These are phyloP conservation scores for Thalpophila matura DNA, from an alignment of 2,888 invertebrate species.

Conservation along the genomic window DNA sequence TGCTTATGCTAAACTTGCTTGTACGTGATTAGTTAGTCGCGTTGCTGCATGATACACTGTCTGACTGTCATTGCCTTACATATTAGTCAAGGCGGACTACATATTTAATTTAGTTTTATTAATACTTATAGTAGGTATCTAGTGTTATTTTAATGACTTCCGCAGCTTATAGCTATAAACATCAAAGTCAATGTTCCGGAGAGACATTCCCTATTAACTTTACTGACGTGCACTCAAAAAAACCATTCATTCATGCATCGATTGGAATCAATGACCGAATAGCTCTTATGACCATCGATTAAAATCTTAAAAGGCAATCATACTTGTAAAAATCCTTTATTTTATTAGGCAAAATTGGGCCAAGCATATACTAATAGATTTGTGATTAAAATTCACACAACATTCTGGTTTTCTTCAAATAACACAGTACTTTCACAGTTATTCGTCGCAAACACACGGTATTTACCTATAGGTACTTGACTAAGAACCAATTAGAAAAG, in stretches of 20 bases:
- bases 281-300: slow-evolving; percentile 5
- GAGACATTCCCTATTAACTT: slow-evolving; percentile 18
- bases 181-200: slow-evolving; percentile 40
- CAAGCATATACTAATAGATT: background rate
- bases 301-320: slow-evolving; percentile 1
- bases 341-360: slow-evolving; percentile 1
- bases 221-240: slow-evolving; percentile 4
- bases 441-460: slow-evolving; percentile 10
- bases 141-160: slow-evolving; percentile 50
- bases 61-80: slow-evolving; percentile 32
- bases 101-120: slow-evolving; percentile 39
- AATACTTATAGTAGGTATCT: slow-evolving; percentile 20
- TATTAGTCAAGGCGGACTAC: slow-evolving; percentile 54
- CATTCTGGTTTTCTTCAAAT: background rate
- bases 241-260: background rate
- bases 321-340: background rate
- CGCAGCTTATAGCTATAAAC: slow-evolving; percentile 34
- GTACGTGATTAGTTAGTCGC: slow-evolving; percentile 11
- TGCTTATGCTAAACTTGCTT: too few relatives aligned
- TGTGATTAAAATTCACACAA: background rate
- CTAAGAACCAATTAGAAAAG: slow-evolving; percentile 24
- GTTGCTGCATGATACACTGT: slow-evolving; percentile 11
- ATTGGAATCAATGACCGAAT: slow-evolving; percentile 18
- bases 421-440: slow-evolving; percentile 11
- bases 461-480: slow-evolving; percentile 38